phyloP scores from a whole-genome alignment of 2,113 vertebrate species.

The Nesoenas mayeri region DNA sequence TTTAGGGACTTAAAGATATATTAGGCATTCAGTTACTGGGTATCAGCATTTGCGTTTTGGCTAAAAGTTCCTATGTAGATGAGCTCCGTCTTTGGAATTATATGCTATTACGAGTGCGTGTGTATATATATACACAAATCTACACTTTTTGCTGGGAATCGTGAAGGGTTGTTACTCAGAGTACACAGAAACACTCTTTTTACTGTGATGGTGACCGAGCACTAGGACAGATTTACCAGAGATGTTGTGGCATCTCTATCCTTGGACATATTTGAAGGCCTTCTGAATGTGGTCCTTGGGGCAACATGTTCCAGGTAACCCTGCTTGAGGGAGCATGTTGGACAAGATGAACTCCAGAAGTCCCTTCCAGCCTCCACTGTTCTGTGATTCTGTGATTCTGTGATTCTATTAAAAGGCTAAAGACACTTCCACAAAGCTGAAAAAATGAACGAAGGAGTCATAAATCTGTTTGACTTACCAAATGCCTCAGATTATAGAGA shows the following conservation, averaged over 20 bases:
- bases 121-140: not conserved
- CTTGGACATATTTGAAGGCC: rapidly evolving
- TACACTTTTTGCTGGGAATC: not conserved
- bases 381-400: not conserved
- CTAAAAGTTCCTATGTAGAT: not conserved
- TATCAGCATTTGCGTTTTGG: not conserved
- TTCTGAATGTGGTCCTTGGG: not conserved
- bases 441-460: not conserved
- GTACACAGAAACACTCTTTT: not conserved
- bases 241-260: rapidly evolving
- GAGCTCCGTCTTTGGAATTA: not conserved
- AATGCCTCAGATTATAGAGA: not conserved
- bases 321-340: not conserved
- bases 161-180: not conserved
- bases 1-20: not conserved
- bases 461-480: not conserved
- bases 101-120: rapidly evolving
- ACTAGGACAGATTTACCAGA: not conserved
- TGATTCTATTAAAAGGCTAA: not conserved
- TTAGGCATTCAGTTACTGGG: not conserved
- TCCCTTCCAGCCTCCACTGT: not conserved
- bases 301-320: not conserved
- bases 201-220: rapidly evolving
- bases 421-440: not conserved
- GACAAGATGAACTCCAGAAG: rapidly evolving